These are phyloP conservation scores for Sebastes baramenuke DNA, from an alignment of 2,797 vertebrate genomes.

Conservation along the genomic window DNA sequence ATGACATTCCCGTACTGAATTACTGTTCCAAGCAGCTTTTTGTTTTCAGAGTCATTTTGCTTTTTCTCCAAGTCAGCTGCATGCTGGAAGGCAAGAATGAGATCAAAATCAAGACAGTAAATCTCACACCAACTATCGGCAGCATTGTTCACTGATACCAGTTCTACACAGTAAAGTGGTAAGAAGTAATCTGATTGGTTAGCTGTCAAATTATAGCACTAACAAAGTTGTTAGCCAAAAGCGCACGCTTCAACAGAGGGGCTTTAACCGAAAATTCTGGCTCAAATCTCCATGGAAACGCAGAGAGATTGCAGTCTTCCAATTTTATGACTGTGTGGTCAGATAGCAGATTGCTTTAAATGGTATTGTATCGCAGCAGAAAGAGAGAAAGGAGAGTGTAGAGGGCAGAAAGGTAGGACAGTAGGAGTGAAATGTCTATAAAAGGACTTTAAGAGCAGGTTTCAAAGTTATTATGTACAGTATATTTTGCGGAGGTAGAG, in stretches of 20 bases:
- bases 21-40: conserved; percentile 93
- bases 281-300: conserved; percentile 56
- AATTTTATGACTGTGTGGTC: conserved; percentile 65
- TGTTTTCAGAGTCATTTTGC: conserved; percentile 97
- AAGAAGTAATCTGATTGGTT: background rate
- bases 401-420: conserved; percentile 55
- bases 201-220: background rate
- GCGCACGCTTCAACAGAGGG: background rate
- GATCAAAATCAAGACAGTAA: background rate
- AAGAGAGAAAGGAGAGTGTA: conserved; percentile 29
- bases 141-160: background rate
- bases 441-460: conserved; percentile 47
- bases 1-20: conserved; percentile 98
- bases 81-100: conserved; percentile 81
- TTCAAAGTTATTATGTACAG: background rate
- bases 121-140: background rate
- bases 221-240: conserved; percentile 10
- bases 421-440: conserved; percentile 63
- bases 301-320: conserved; percentile 40
- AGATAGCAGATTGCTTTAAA: conserved; percentile 73
- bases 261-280: conserved; percentile 27
- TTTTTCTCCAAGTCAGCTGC: conserved; percentile 98
- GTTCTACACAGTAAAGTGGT: background rate
- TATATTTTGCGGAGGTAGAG: background rate
- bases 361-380: conserved; percentile 56